These are phyloP conservation scores for Agrilus planipennis DNA, from an alignment of 1,140 invertebrate species.

Conservation along the genomic window DNA sequence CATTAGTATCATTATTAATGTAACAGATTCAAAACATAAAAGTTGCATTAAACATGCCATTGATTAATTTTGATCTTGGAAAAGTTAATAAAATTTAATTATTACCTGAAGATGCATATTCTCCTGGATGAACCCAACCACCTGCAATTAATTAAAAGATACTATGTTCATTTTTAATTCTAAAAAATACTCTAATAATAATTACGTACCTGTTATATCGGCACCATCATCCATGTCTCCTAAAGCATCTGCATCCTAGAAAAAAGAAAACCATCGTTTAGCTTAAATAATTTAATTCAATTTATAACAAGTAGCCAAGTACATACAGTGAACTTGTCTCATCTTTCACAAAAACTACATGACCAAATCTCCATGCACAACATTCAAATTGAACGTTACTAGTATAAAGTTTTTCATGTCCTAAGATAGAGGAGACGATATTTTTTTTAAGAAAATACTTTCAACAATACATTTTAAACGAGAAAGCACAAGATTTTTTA, in stretches of 20 bases:
- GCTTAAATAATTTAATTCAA: too few species aligned
- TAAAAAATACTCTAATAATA: not conserved
- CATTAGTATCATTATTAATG: not conserved
- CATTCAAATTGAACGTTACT: too few species aligned
- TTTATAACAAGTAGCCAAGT: too few species aligned
- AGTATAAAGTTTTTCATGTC: too few species aligned
- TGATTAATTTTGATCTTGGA: not conserved
- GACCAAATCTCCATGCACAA: too few species aligned
- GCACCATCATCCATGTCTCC: constrained; percentile 73
- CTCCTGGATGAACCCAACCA: constrained; percentile 94
- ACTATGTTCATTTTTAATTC: not conserved
- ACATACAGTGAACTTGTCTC: too few species aligned
- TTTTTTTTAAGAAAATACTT: too few species aligned
- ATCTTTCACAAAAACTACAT: too few species aligned
- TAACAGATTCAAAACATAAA: not conserved
- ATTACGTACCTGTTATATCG: constrained; percentile 70
- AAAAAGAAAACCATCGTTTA: too few species aligned
- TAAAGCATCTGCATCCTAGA: constrained; percentile 63
- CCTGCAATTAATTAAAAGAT: constrained; percentile 48
- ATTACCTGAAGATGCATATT: constrained; percentile 96
- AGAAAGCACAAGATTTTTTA: too few species aligned
- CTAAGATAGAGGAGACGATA: too few species aligned
- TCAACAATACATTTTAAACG: too few species aligned
- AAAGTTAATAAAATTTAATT: not conserved
- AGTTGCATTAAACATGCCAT: not conserved